Evolutionary conservation across 2,797 vertebrate species (phyloP), one percentile per base, ranked within the genome.

Genomic region (Enteromius viviparus): DNA sequence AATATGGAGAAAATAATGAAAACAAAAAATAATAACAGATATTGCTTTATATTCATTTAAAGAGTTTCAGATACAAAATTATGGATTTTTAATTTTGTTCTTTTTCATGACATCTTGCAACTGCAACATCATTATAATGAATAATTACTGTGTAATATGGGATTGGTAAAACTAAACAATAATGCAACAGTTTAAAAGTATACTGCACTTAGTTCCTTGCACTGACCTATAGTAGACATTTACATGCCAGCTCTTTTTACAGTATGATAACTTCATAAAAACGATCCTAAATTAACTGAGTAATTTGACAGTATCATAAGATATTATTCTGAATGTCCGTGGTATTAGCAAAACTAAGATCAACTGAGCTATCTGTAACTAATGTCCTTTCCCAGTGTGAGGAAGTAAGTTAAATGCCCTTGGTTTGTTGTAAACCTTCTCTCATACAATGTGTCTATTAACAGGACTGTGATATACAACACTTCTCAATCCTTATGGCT

Each of bases 271-370:
- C 19, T 49, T 72, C 26, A 81, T 62, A 29, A 71, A 62, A 60
- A 17, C 6, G 3, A 60, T 23, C 12, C 42, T 72, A 26, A 72
- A 42, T n/a, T 62, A 62, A 23, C 2, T 21, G 9, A 42, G 21
- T 12, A 26, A 47, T 64, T 34, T 64, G 40, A 81, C 42, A 64
- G 55, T 72, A 72, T 72, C 79, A 6, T 15, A 71, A 15, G 11
- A 14, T 40, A 40, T 11, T 58, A n/a, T 21, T 17, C 10, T n/a
- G 11, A 29, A 51, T 9, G 14, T 15, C 14, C 53, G 17, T 53
- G 3, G 45, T 65, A 62, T 58, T 68, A 17, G 51, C 4, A 76
- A 42, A 71, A 51, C 29, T 60, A 6, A 75, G 4, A 32, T 40
- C 23, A 32, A 11, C 26, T 65, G 29, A 3, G 8, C 17, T 62